phyloP scores from a whole-genome alignment of 2,113 vertebrate genomes.

The Lophura nycthemera region DNA sequence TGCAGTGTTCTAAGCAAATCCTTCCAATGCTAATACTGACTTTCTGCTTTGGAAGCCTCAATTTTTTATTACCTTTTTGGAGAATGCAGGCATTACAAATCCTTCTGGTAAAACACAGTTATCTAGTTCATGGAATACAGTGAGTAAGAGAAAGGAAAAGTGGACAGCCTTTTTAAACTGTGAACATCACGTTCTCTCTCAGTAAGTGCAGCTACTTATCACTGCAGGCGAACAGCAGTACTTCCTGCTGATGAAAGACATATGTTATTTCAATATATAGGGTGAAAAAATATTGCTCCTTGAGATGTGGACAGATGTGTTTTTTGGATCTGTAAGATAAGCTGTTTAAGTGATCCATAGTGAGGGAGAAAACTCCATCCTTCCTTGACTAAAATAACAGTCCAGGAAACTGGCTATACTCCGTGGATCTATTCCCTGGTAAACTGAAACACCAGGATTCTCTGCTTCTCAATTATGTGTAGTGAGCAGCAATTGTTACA shows the following conservation, averaged over 20 bases:
- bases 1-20: background rate
- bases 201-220: background rate
- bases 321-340: background rate
- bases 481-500: background rate
- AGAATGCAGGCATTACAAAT: background rate
- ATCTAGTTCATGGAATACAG: background rate
- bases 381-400: background rate
- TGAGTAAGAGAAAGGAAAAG: background rate
- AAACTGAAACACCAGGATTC: conserved; percentile 9
- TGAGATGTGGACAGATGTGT: background rate
- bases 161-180: background rate
- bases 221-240: background rate
- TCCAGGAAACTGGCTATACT: background rate
- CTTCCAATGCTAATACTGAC: background rate
- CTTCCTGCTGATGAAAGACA: background rate
- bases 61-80: background rate
- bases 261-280: background rate
- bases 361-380: conserved; percentile 23
- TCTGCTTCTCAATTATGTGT: background rate
- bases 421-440: background rate
- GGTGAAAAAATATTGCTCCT: background rate
- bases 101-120: background rate
- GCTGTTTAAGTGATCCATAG: conserved; percentile 1
- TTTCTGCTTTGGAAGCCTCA: background rate
- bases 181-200: background rate